Base-by-base conservation (phyloP, 1,140 invertebrate genomes). In the Aphidius gifuensis region DNA sequence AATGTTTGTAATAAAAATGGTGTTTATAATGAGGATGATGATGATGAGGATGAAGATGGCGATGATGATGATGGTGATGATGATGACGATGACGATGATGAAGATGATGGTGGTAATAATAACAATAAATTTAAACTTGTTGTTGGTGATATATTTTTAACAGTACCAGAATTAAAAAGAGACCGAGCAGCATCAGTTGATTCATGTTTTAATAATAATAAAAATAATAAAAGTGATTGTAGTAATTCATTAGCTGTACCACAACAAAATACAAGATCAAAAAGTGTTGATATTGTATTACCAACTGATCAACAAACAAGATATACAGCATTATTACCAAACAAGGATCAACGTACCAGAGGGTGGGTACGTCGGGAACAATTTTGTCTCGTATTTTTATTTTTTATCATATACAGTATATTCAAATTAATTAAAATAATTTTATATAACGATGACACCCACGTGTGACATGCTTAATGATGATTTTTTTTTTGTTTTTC, bases 211-310 rank as follows among this genome's bases (percentile, higher is more conserved):
- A 79, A 80, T 61, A 87, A 86, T 40, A 91, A 91, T 75, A 85
- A 90, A 38, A 85, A 85, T 4, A 83, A 83, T 4, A 87, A 89
- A 71, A 85, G 86, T 7, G 88, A 89, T 64, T 85, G 90, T 67
- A 75, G 81, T 21, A 80, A 83, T 67, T 86, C 84, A 45, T 80
- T 90, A 4, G 83, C 86, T 21, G 89, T 91, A 11, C 89, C 90
- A 0, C 86, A 86, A 64, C 83, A 86, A 48, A 85, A 81, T 60
- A 83, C 88, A 4, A 83, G 93, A n/a, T 95, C 93, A 5, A 86
- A 92, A 60, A 94, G 92, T 40, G 92, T 96, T 48, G 93, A 96
- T 75, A 94, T 96, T 63, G 92, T 92, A 9, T 80, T 96, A 60
- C 93, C 93, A 1, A 95, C 92, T 1, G 90, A 92, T 53, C 88